A percentile compares a stretch with the other conserved stretches of the same genome.
These are phyloP conservation scores for Fulmarus glacialis DNA, from an alignment of 2,113 vertebrate species.

Conservation along the genomic window DNA sequence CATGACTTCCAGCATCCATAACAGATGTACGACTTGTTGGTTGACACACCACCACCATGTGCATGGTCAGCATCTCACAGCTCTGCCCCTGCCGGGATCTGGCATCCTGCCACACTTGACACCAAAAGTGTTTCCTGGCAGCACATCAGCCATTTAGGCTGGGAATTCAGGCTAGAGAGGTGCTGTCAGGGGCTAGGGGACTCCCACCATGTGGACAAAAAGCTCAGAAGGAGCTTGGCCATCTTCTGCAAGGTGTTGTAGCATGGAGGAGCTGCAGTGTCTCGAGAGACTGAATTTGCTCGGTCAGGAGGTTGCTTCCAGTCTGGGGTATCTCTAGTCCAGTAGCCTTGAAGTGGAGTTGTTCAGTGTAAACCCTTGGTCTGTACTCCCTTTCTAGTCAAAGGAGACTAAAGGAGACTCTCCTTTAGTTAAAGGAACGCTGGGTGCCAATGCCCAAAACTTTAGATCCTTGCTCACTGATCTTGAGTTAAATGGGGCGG, in stretches of 20 bases:
- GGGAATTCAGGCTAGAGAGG: background rate
- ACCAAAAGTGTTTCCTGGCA: background rate
- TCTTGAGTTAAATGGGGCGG: background rate
- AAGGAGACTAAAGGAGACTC: background rate
- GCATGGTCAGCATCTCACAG: background rate
- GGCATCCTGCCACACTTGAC: background rate
- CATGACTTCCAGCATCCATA: background rate
- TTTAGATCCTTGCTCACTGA: background rate
- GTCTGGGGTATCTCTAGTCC: background rate
- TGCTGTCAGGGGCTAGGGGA: background rate
- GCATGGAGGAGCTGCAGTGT: background rate
- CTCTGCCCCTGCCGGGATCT: background rate
- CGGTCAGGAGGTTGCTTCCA: background rate
- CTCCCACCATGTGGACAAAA: background rate
- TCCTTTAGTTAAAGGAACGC: background rate
- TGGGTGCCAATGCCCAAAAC: background rate
- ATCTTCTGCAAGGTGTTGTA: background rate
- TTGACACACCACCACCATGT: rapidly evolving
- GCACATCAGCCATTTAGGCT: background rate
- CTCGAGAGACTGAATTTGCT: background rate
- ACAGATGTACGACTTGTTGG: background rate
- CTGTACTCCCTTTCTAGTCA: background rate
- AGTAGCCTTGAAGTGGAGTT: background rate
- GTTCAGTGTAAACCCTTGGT: background rate
- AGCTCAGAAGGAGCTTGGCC: background rate